Evolutionary conservation across 1,140 invertebrate species (phyloP), one percentile per base, ranked within the genome.

Genomic region (Pogonomyrmex barbatus): DNA sequence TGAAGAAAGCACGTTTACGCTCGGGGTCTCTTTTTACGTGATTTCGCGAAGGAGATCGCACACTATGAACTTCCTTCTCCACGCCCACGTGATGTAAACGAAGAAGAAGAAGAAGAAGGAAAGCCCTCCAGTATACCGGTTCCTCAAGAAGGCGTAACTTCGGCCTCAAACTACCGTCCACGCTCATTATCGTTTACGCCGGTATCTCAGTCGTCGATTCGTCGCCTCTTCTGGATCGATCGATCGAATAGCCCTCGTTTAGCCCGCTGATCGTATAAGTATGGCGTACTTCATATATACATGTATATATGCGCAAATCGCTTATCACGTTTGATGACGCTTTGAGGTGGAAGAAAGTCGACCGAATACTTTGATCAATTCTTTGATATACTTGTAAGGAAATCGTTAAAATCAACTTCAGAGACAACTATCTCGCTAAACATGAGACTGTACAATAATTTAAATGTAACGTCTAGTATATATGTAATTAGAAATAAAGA

Each of bases 131-230:
- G 62, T 87, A 62, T 94, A 93, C 93, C 93, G 93, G 93, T 94
- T 93, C 92, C 88, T 92, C 76, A 71, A 84, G 88, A 92, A 92
- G 91, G 92, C 92, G 91, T 92, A 92, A 93, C 92, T 91, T 90
- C 89, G 83, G 88, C 73, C 73, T 91, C 87, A 89, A 93, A 92
- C 93, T 93, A 93, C 91, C 89, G 92, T 93, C 87, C 88, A 91
- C 89, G 89, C 90, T 93, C 92, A 93, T 93, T 93, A 94, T 89
- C 90, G 82, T 89, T 89, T 84, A 85, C 81, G 87, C 84, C 85
- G 73, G 73, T n/a, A 84, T 88, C 47, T 87, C 89, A 87, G 91
- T 92, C 88, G 85, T 89, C 88, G 88, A 90, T 91, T 88, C 82
- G 82, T 84, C 83, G 77, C 78, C 58, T 75, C 71, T 79, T 86